Conservation (phyloP, 2,113 vertebrate genomes). For the Petaurus breviceps region DNA sequence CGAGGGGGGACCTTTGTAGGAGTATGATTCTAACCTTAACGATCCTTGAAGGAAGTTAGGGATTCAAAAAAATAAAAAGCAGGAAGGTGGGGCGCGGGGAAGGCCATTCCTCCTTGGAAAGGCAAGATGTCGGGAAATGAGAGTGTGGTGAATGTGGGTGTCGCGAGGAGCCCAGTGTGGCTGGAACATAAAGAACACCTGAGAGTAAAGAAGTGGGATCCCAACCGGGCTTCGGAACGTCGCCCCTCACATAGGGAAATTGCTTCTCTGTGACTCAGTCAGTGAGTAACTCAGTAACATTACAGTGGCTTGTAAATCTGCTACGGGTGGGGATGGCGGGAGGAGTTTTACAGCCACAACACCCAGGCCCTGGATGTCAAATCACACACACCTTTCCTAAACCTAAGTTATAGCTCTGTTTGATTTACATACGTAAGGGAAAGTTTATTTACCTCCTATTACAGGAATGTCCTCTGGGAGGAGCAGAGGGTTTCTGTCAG, state of each 20-base stretch:
- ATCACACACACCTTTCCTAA: neutral
- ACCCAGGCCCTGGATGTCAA: neutral
- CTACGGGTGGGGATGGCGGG: neutral
- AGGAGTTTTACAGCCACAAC: neutral
- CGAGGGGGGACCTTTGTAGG: neutral
- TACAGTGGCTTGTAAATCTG: neutral
- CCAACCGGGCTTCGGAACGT: neutral
- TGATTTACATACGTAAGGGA: neutral
- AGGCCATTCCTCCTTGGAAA: neutral
- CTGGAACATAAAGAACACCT: neutral
- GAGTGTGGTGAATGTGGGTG: neutral
- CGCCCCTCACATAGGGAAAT: neutral
- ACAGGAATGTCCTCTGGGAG: neutral
- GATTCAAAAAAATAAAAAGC: neutral
- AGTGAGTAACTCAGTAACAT: neutral
- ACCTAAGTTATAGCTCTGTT: neutral
- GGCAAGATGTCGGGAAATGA: neutral
- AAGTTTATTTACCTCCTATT: neutral
- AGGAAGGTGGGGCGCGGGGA: neutral
- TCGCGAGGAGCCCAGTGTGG: neutral
- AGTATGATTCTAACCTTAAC: neutral
- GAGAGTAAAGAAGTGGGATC: neutral
- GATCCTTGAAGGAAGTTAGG: neutral
- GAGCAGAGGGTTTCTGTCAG: neutral
- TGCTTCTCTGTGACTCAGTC: neutral